A percentile compares a stretch with the other conserved stretches of the same genome.
Conservation (phyloP, 2,797 vertebrate species). For the Cyclopterus lumpus region DNA sequence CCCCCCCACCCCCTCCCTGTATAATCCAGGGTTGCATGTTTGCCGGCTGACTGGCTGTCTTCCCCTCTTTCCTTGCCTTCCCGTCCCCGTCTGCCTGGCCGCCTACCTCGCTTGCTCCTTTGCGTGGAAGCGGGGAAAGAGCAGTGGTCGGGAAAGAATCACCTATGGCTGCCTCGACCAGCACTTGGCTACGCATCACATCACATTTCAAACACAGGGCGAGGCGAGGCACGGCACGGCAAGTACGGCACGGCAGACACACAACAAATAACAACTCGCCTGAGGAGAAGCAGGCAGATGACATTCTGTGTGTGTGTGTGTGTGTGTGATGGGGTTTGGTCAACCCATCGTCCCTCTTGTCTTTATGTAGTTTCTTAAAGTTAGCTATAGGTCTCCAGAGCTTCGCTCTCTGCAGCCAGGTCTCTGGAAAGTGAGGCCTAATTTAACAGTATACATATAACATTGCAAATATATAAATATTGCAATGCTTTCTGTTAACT, state of each 20-base stretch:
- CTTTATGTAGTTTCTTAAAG: not conserved
- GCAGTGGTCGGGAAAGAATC: conserved; percentile 78
- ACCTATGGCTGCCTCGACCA: conserved; percentile 72
- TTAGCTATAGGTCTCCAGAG: not conserved
- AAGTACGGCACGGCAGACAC: conserved; percentile 22
- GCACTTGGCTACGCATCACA: conserved; percentile 64
- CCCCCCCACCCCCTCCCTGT: not conserved
- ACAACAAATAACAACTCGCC: conserved; percentile 58
- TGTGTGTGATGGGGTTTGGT: not conserved
- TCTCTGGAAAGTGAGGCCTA: not conserved
- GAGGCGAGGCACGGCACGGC: conserved; percentile 41
- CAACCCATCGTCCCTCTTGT: conserved; percentile 1
- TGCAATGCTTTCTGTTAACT: not conserved
- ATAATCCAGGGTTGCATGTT: conserved; percentile 52
- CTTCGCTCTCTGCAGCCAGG: not conserved
- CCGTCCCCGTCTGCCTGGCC: conserved; percentile 25
- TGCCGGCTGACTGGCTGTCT: conserved; percentile 45
- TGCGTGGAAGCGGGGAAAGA: conserved; percentile 71
- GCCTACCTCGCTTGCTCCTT: conserved; percentile 54
- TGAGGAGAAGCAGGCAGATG: conserved; percentile 30
- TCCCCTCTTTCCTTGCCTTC: conserved; percentile 37
- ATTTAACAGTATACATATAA: too few species aligned
- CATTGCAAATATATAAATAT: not conserved
- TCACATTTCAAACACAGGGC: conserved; percentile 59
- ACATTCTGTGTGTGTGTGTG: not conserved